Evolutionary conservation across 2,113 vertebrate genomes (phyloP).

Genomic region (Cariama cristata): DNA sequence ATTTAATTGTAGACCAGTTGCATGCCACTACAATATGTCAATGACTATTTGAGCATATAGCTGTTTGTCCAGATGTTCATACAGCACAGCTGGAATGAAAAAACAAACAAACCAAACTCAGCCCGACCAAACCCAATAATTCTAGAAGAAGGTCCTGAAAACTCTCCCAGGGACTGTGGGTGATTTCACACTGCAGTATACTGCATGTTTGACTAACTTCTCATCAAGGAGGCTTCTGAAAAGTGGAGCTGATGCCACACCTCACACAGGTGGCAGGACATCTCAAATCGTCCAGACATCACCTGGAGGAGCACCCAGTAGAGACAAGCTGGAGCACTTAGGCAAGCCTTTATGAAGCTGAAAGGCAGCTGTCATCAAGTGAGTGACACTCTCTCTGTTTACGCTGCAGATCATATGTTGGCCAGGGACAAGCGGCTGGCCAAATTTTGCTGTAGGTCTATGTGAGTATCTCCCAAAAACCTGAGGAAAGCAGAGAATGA

Average conservation of each 20-base stretch:
- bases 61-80: neutral
- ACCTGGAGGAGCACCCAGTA: accelerated
- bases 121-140: neutral
- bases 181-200: neutral
- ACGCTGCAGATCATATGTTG: neutral
- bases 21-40: neutral
- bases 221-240: neutral
- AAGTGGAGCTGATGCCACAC: neutral
- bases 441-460: neutral
- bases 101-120: neutral
- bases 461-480: neutral
- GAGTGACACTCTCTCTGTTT: neutral
- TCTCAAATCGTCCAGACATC: neutral
- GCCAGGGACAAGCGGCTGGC: neutral
- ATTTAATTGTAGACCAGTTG: neutral
- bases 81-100: neutral
- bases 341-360: neutral
- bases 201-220: neutral
- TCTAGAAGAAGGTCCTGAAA: neutral
- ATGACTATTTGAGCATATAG: neutral
- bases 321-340: accelerated
- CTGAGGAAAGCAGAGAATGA: neutral
- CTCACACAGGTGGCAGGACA: neutral
- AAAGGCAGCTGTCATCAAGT: neutral
- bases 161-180: neutral